These are phyloP conservation scores for Laterallus jamaicensis DNA, from an alignment of 2,113 vertebrate species.

Conservation along the genomic window DNA sequence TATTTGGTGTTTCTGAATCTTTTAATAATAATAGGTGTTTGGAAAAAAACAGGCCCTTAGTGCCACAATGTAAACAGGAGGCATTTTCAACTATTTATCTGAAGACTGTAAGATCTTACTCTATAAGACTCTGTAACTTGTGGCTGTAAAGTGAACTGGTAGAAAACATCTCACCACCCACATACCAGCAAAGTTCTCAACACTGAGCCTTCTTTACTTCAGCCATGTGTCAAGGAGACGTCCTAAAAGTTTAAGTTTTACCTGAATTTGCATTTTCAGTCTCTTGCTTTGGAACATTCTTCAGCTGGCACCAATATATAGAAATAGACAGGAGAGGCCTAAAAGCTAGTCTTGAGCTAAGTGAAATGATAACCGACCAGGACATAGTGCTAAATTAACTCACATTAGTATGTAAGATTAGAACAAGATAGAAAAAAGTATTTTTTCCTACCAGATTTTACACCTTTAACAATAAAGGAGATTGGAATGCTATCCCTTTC, in stretches of 20 bases:
- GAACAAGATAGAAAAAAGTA: neutral
- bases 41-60: neutral
- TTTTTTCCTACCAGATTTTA: neutral
- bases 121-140: neutral
- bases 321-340: neutral
- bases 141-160: neutral
- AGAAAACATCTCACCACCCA: neutral
- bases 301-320: neutral
- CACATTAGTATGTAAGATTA: neutral
- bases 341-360: neutral
- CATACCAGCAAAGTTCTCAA: neutral
- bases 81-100: neutral
- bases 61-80: neutral
- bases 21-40: neutral
- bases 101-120: neutral
- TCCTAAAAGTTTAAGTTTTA: neutral
- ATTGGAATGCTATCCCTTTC: neutral
- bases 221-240: neutral
- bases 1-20: neutral
- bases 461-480: neutral
- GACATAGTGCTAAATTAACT: neutral
- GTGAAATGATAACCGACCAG: neutral
- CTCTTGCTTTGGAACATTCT: neutral
- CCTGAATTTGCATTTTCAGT: neutral
- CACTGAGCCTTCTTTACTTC: neutral